These are phyloP conservation scores for Xiphophorus couchianus DNA, from an alignment of 2,113 vertebrate species.

Conservation along the genomic window DNA sequence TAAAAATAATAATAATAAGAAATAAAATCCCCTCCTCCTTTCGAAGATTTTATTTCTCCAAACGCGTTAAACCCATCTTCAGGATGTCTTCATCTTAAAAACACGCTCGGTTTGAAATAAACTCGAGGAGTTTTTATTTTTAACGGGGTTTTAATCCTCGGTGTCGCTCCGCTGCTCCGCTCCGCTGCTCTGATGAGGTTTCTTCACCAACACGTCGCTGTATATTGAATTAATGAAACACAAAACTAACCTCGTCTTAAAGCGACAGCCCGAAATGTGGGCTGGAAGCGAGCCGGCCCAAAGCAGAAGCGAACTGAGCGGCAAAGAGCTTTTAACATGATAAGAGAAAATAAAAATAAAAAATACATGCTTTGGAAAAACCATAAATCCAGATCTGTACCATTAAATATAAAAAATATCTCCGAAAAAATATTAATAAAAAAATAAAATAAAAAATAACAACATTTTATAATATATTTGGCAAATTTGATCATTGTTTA, in stretches of 20 bases:
- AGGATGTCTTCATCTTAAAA: constrained; percentile 52
- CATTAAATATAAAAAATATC: too few relatives aligned
- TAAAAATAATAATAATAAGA: not conserved
- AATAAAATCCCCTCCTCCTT: not conserved
- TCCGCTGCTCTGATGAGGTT: constrained; percentile 57
- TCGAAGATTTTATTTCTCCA: constrained; percentile 44
- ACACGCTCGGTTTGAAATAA: not conserved
- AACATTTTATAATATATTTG: too few relatives aligned
- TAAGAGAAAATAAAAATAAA: too few relatives aligned
- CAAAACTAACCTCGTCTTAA: constrained; percentile 75
- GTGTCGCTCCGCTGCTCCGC: not conserved
- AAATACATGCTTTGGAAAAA: too few relatives aligned
- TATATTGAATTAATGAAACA: constrained; percentile 79
- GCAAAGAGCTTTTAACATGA: too few relatives aligned
- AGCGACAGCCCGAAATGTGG: constrained; percentile 67
- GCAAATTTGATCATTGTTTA: too few relatives aligned
- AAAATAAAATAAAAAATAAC: too few relatives aligned
- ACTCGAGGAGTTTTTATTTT: not conserved
- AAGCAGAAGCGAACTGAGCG: not conserved
- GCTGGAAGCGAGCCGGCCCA: not conserved
- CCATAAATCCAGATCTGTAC: too few relatives aligned
- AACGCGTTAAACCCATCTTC: constrained; percentile 65
- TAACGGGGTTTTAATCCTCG: not conserved
- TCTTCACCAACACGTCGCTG: constrained; percentile 69
- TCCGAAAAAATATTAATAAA: too few relatives aligned